These are phyloP conservation scores for Anguilla japonica DNA, from an alignment of 2,113 vertebrate species.

Conservation along the genomic window DNA sequence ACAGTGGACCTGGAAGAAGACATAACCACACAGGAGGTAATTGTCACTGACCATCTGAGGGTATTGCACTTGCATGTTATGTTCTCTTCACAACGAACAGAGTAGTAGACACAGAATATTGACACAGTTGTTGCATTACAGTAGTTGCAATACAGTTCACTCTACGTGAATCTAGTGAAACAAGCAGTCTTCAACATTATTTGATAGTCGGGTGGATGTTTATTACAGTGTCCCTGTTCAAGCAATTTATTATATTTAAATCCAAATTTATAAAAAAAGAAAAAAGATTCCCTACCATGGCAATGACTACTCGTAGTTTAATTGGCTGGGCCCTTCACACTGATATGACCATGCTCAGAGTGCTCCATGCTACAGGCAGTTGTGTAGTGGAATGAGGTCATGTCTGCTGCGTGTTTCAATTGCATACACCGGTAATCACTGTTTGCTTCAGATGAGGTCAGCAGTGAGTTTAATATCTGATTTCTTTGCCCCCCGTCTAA, in stretches of 20 bases:
- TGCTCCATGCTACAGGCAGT: neutral
- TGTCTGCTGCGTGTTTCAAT: neutral
- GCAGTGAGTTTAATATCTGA: neutral
- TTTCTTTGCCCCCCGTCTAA: neutral
- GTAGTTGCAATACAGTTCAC: neutral
- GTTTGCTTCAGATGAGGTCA: neutral
- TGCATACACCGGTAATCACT: neutral
- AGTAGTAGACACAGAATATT: neutral
- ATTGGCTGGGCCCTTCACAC: neutral
- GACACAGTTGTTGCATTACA: neutral
- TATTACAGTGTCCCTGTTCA: neutral
- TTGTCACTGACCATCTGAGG: neutral
- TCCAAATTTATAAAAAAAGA: no score
- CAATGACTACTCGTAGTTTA: no score
- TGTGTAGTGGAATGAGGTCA: neutral
- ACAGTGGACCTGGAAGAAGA: constrained; percentile 89
- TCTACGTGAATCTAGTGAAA: neutral
- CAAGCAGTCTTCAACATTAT: neutral
- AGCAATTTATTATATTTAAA: no score
- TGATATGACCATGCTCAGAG: neutral
- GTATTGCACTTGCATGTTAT: neutral
- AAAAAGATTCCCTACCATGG: no score
- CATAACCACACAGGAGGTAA: constrained; percentile 69
- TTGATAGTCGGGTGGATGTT: neutral
- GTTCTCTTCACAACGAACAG: neutral